Conservation (phyloP, 2,113 vertebrate genomes). For the Saccopteryx leptura region DNA sequence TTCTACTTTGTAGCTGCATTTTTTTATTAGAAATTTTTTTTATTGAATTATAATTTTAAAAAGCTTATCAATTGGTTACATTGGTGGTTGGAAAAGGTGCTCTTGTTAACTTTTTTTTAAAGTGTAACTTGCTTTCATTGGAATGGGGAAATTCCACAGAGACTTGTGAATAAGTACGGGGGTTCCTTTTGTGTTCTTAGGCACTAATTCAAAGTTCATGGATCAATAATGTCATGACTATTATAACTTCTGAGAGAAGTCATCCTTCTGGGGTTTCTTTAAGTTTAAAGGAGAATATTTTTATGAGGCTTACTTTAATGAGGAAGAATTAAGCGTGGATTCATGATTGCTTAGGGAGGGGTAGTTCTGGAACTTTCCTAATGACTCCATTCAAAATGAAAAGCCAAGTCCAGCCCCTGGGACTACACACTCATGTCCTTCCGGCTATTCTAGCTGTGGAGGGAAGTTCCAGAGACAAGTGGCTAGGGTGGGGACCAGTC, state of each 20-base stretch:
- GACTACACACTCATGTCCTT: constrained; percentile 66
- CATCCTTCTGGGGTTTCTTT: constrained; percentile 43
- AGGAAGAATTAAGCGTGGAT: constrained; percentile 20
- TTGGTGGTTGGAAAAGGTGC: constrained; percentile 26
- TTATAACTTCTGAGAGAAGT: constrained; percentile 74
- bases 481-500: background rate
- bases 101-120: background rate
- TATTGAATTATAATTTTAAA: constrained; percentile 29
- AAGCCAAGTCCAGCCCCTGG: constrained; percentile 62
- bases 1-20: constrained; percentile 30
- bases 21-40: background rate
- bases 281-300: constrained; percentile 75
- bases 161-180: constrained; percentile 53
- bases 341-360: constrained; percentile 47
- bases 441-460: constrained; percentile 56
- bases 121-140: constrained; percentile 14
- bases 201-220: constrained; percentile 67
- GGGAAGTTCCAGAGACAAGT: constrained; percentile 52
- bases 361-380: constrained; percentile 63
- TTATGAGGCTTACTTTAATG: constrained; percentile 64
- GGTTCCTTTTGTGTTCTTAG: constrained; percentile 68
- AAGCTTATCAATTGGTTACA: constrained; percentile 37
- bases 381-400: constrained; percentile 25
- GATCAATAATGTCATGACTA: constrained; percentile 53
- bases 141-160: constrained; percentile 11